Conservation (phyloP, 2,888 invertebrate genomes). For the Ligdia adustata region DNA sequence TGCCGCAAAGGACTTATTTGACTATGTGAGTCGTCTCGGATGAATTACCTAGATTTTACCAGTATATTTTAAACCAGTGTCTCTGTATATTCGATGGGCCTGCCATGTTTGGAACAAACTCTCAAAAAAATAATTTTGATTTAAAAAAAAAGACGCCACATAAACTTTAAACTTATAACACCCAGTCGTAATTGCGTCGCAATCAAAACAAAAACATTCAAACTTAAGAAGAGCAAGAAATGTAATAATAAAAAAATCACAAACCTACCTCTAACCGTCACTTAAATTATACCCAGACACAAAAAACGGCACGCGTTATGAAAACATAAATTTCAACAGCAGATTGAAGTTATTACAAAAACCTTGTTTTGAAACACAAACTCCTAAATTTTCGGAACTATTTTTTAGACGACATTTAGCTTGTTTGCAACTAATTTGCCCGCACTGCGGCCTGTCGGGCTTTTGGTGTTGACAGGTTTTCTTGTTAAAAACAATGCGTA, state of each 20-base stretch:
- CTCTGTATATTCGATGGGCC: too few species aligned
- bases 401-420: conserved; percentile 18
- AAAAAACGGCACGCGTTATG: conserved; percentile 32
- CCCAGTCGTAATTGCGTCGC: too few species aligned
- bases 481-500: not conserved
- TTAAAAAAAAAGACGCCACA: too few species aligned
- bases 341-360: conserved; percentile 33
- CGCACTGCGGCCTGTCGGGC: not conserved
- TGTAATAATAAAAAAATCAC: conserved; percentile 19
- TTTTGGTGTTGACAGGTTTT: conserved; percentile 1
- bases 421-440: conserved; percentile 15
- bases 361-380: conserved; percentile 29
- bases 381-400: conserved; percentile 26
- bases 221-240: conserved; percentile 16
- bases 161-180: too few species aligned
- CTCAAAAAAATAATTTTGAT: too few species aligned
- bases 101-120: too few species aligned
- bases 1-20: too few species aligned
- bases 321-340: conserved; percentile 36
- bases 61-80: too few species aligned
- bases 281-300: conserved; percentile 19
- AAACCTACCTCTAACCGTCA: conserved; percentile 21
- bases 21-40: too few species aligned
- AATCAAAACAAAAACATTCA: too few species aligned
- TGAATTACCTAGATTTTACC: too few species aligned